These are phyloP conservation scores for Heteractis magnifica DNA, from an alignment of 92 coral and sea anemone species.

Conservation along the genomic window DNA sequence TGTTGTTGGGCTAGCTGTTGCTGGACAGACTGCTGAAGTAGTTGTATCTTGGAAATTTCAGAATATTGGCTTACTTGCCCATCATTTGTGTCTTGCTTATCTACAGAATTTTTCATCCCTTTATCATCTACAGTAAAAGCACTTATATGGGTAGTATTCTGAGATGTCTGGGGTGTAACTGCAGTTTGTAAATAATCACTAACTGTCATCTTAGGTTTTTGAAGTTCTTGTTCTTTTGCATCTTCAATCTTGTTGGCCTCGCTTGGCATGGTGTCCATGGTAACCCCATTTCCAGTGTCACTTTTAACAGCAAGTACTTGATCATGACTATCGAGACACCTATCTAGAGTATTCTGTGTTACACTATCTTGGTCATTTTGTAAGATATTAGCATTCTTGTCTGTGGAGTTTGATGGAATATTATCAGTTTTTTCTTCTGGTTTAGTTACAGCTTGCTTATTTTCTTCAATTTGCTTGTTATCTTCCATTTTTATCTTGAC, in stretches of 20 bases:
- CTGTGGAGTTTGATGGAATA: background rate
- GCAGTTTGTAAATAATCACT: background rate
- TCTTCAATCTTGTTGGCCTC: background rate
- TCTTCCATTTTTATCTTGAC: background rate
- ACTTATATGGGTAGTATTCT: conserved; percentile 2
- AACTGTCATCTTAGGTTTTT: background rate
- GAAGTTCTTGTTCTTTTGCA: background rate
- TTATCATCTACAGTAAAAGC: background rate
- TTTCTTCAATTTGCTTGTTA: background rate
- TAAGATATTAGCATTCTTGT: background rate
- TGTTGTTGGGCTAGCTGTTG: conserved; percentile 33
- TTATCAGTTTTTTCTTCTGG: background rate
- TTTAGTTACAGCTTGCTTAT: background rate
- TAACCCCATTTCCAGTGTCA: background rate
- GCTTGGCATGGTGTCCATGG: background rate
- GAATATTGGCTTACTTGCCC: conserved; percentile 1
- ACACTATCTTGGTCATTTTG: background rate
- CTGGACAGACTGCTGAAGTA: conserved; percentile 28
- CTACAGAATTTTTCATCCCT: background rate
- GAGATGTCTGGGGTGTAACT: background rate
- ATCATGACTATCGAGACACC: background rate
- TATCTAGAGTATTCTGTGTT: background rate
- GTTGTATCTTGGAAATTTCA: conserved; percentile 26
- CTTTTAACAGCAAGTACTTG: background rate
- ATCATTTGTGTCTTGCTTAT: background rate